Percentiles rank a stretch among this genome's conserved stretches.
Conservation (phyloP, 2,797 vertebrate genomes). For the Gorsachius magnificus region DNA sequence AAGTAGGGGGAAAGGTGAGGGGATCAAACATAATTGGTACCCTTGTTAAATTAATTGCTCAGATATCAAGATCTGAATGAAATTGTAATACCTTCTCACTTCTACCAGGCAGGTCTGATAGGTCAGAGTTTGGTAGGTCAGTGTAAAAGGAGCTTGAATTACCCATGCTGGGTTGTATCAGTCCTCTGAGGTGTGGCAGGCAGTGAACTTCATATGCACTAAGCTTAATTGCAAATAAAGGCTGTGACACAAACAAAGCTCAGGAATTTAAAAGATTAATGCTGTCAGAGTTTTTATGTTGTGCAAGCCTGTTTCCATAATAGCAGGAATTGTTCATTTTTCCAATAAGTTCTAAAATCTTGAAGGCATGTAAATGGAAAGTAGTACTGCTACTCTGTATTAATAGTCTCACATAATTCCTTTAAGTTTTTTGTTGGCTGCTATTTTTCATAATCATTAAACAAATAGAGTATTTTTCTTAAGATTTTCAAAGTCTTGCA, state of each 20-base stretch:
- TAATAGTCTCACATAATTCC: background rate
- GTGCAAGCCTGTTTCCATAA: background rate
- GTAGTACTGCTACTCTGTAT: background rate
- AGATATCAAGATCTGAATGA: constrained; percentile 35
- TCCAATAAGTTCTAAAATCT: background rate
- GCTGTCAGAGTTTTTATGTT: background rate
- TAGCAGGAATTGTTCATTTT: background rate
- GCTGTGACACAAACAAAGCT: background rate
- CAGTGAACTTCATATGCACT: constrained; percentile 29
- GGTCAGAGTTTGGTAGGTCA: constrained; percentile 48
- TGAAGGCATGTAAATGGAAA: background rate
- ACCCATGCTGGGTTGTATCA: background rate
- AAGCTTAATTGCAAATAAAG: constrained; percentile 57
- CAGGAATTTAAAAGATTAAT: constrained; percentile 33
- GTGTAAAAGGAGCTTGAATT: constrained; percentile 37
- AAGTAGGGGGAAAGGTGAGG: constrained; percentile 46
- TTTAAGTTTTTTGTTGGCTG: background rate
- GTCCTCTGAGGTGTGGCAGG: background rate
- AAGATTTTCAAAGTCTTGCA: background rate
- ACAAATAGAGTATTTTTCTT: background rate
- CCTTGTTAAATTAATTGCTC: constrained; percentile 50
- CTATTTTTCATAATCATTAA: background rate
- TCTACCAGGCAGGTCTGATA: constrained; percentile 5
- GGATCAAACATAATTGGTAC: constrained; percentile 43
- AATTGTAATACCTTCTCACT: constrained; percentile 50